Evolutionary conservation across 2,113 vertebrate genomes (phyloP).

Genomic region (Pimephales promelas): DNA sequence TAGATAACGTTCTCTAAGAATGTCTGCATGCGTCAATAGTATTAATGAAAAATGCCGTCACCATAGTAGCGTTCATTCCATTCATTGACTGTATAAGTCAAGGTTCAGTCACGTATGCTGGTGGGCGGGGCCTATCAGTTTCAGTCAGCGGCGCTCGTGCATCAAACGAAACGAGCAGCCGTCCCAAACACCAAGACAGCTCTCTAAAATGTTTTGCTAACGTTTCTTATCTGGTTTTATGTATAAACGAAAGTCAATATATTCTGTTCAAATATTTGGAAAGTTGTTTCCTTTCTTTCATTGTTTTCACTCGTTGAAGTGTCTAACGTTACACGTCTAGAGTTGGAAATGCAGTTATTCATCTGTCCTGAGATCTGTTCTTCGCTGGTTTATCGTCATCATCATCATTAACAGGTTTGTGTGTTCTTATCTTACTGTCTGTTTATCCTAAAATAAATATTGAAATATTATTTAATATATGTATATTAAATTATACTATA

Average conservation of each 20-base stretch:
- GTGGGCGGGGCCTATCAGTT: background rate
- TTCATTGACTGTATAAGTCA: no score
- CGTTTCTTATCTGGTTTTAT: background rate
- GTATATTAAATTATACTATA: background rate
- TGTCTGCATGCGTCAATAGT: background rate
- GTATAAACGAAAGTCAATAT: background rate
- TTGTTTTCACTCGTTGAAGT: background rate
- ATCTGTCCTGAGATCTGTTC: background rate
- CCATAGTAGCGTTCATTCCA: background rate
- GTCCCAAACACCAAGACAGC: background rate
- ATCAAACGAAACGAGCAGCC: background rate
- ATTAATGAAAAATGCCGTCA: background rate
- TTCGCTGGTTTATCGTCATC: background rate
- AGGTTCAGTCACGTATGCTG: background rate
- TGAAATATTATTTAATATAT: background rate
- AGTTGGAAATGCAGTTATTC: background rate
- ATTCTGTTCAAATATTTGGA: background rate
- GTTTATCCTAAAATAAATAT: background rate
- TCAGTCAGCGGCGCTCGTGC: background rate
- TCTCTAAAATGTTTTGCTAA: background rate
- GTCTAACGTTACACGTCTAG: no score
- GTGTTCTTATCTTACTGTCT: background rate
- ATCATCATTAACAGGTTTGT: conserved; percentile 6
- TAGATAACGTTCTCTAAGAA: background rate
- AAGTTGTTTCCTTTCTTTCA: background rate